A percentile compares a stretch with the other conserved stretches of the same genome.
These are phyloP conservation scores for Cremastinae sp. DNA, from an alignment of 2,888 invertebrate genomes.

Conservation along the genomic window DNA sequence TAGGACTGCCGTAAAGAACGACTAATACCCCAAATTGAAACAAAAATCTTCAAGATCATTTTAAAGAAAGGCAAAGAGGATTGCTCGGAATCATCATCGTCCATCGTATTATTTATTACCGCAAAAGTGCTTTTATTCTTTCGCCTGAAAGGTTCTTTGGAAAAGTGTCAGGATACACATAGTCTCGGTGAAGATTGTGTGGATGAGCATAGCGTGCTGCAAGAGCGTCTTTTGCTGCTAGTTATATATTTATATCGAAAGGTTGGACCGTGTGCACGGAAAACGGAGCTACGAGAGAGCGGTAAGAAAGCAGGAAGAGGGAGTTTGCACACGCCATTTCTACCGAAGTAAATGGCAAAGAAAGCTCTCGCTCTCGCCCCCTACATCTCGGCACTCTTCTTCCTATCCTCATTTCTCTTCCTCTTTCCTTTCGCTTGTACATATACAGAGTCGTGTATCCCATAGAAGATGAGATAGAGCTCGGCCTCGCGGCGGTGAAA, in stretches of 20 bases:
- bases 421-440: constrained; percentile 37
- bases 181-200: constrained; percentile 59
- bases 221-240: constrained; percentile 3
- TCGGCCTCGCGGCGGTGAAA: constrained; percentile 76
- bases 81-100: no score
- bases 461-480: constrained; percentile 72
- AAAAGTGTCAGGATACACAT: no score
- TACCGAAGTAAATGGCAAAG: constrained; percentile 46
- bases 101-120: background rate
- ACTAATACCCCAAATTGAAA: no score
- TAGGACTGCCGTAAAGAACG: no score
- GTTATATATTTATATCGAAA: constrained; percentile 28
- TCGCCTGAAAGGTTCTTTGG: no score
- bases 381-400: constrained; percentile 57
- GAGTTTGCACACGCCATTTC: constrained; percentile 54
- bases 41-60: no score
- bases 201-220: background rate
- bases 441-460: constrained; percentile 52
- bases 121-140: constrained; percentile 1
- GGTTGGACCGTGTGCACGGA: constrained; percentile 46
- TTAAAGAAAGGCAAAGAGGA: no score
- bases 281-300: constrained; percentile 57
- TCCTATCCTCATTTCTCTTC: constrained; percentile 58
- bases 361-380: constrained; percentile 50
- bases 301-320: constrained; percentile 47